These are phyloP conservation scores for Calyptomena viridis DNA, from an alignment of 2,113 vertebrate species.

Conservation along the genomic window DNA sequence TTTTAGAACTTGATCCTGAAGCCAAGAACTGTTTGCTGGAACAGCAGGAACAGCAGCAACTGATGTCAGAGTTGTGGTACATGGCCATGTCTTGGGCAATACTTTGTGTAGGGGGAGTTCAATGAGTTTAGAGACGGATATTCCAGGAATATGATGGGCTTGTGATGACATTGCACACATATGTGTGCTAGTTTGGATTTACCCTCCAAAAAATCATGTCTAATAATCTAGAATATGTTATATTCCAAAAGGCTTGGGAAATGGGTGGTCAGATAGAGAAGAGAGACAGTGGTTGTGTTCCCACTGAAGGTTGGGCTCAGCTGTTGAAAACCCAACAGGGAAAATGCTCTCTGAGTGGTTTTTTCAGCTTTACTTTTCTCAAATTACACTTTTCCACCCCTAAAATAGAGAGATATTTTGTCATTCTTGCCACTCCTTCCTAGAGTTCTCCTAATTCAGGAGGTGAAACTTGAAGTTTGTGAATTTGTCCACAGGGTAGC, in stretches of 20 bases:
- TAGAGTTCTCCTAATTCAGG: background rate
- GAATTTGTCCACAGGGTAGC: background rate
- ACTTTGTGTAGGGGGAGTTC: background rate
- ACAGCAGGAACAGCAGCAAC: background rate
- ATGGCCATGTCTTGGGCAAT: background rate
- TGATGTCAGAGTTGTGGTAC: background rate
- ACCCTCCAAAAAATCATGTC: background rate
- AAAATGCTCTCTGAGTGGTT: background rate
- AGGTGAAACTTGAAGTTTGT: background rate
- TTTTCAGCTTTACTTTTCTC: background rate
- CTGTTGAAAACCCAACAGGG: background rate
- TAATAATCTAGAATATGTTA: background rate
- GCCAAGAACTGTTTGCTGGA: conserved; percentile 5
- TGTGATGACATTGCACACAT: fast-evolving
- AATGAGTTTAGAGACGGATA: background rate
- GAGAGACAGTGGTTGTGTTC: background rate
- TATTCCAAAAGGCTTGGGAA: background rate
- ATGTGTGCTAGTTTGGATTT: background rate
- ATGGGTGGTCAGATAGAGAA: background rate
- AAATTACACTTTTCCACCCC: background rate
- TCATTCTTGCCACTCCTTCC: background rate
- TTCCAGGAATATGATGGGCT: background rate
- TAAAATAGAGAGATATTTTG: background rate
- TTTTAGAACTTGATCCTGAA: background rate
- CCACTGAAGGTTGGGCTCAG: background rate